Evolutionary conservation across 2,797 vertebrate genomes (phyloP), one percentile per base, ranked within the genome.

Genomic region (Austrolebias charrua): DNA sequence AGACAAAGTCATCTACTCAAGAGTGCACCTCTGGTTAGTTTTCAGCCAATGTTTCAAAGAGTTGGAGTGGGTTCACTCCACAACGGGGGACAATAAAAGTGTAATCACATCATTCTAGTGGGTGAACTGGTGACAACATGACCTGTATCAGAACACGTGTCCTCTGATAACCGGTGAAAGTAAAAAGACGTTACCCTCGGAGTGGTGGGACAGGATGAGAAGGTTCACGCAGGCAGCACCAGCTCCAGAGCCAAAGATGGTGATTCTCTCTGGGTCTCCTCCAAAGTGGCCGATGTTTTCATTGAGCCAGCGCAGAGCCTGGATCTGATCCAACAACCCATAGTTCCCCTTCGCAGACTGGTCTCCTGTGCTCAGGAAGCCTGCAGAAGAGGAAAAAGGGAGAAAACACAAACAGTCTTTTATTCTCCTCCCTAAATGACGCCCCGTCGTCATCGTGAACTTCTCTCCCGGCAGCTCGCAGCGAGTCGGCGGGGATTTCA

Each of bases 141-240:
- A 15, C 43, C 43, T n/a, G 43, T 35, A 16, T 1, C 57, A n/a
- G 16, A 31, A 64, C 58, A 60, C 54, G 55, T n/a, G n/a, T 76
- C 60, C 20, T 64, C 16, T 63, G 55, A 58, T 64, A 43, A 11
- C 33, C 43, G 52, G 71, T 61, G 46, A 70, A 66, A 69, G 58
- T 28, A 43, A 55, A 48, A 56, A 55, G 75, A 60, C 51, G 38
- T 94, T 91, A 98, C 97, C 97, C 93, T 99, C 97, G 69, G 97
- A 98, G 94, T 98, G 97, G 94, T 98, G 97, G 87, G 97, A 98
- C 87, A 99, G 94, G 92, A 97, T 98, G 91, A 99, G 95, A 15
- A 99, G 95, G 93, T 98, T 98, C 91, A 99, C 96, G 80, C 96
- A 98, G 69, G 97, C 96, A 50, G 96, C 96, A 35, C 97, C 97